These are phyloP conservation scores for Protomyctophum bolini DNA, from an alignment of 2,113 vertebrate species.

Conservation along the genomic window DNA sequence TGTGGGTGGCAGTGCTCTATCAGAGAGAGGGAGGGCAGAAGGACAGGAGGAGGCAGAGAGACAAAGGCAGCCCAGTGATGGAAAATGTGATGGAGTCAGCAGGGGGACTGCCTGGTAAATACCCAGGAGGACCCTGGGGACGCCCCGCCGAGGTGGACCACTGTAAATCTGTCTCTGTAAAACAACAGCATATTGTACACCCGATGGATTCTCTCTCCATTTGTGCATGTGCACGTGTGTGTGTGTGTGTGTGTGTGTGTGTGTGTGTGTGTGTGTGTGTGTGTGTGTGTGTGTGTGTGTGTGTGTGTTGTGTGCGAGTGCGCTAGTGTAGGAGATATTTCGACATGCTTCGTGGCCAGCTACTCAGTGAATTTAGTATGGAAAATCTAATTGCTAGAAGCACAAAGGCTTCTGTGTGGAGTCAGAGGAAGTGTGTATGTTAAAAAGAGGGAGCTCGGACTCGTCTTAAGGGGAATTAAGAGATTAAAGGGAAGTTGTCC, in stretches of 20 bases:
- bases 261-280: too few species aligned
- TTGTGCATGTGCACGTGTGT: too few species aligned
- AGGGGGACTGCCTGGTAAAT: constrained; percentile 14
- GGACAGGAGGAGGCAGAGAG: constrained; percentile 22
- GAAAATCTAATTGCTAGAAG: not conserved
- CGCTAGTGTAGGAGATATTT: not conserved
- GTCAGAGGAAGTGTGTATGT: not conserved
- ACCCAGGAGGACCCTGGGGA: not conserved
- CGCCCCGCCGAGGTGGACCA: not conserved
- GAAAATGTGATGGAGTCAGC: constrained; percentile 20
- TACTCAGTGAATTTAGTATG: not conserved
- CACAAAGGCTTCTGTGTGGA: not conserved
- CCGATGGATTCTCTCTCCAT: not conserved
- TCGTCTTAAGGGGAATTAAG: not conserved
- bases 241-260: not conserved
- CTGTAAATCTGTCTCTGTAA: not conserved
- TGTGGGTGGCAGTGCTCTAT: constrained; percentile 40
- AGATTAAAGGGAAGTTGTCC: too few species aligned
- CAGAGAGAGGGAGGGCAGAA: not conserved
- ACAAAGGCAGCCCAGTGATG: constrained; percentile 17
- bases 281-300: too few species aligned
- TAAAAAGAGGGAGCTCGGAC: not conserved
- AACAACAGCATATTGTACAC: not conserved
- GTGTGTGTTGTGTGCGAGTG: too few species aligned
- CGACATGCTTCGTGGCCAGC: not conserved